Conservation (phyloP, 2,113 vertebrate species). For the Semnornis frantzii region DNA sequence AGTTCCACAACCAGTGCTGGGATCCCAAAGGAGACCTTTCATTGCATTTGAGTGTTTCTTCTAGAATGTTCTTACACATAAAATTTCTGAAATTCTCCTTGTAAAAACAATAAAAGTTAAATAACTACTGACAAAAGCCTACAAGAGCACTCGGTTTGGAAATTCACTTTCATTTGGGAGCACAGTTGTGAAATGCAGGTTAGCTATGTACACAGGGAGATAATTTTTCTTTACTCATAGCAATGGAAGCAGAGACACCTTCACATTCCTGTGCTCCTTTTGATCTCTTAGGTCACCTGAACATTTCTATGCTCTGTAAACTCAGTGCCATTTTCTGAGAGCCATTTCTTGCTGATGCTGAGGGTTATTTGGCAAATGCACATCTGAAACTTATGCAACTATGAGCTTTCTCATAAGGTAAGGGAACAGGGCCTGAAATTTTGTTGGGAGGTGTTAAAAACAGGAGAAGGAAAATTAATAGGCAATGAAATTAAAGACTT, state of each 20-base stretch:
- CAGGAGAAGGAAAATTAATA: not conserved
- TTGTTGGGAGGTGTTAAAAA: not conserved
- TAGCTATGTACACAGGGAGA: not conserved
- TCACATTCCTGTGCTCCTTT: not conserved
- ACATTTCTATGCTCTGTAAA: not conserved
- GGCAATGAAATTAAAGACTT: not conserved
- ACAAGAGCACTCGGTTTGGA: not conserved
- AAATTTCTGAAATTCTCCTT: not conserved
- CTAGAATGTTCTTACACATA: not conserved
- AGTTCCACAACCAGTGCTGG: accelerated
- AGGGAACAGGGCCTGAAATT: not conserved
- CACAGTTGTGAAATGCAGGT: not conserved
- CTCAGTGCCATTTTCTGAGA: not conserved
- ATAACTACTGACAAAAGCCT: not conserved
- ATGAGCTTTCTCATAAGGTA: not conserved
- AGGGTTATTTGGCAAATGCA: not conserved
- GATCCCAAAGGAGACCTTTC: not conserved
- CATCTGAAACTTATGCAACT: not conserved
- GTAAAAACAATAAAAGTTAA: not conserved
- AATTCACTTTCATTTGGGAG: not conserved
- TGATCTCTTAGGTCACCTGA: not conserved
- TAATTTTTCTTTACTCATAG: not conserved
- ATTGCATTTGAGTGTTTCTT: not conserved
- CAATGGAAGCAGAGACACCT: not conserved
- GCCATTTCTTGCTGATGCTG: not conserved